phyloP scores from a whole-genome alignment of 2,888 invertebrate genomes.

The Nomada fucata region DNA sequence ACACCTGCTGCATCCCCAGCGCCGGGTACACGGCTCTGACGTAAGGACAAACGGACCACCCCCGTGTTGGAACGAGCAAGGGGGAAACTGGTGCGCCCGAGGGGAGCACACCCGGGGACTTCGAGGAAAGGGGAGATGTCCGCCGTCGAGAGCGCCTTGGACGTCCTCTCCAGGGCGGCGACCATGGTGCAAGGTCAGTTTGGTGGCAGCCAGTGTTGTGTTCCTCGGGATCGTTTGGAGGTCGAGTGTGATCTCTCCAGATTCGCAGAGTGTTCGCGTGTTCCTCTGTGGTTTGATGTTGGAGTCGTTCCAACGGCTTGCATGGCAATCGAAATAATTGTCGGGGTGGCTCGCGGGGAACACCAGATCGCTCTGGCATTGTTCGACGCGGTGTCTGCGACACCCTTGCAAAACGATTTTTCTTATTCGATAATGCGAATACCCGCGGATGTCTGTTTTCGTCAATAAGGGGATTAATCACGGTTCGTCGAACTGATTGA shows the following conservation, averaged over 20 bases:
- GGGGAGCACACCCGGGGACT: not conserved
- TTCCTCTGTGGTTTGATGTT: too few relatives aligned
- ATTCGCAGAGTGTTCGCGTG: too few relatives aligned
- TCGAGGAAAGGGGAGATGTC: slow-evolving; percentile 85
- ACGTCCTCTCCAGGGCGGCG: slow-evolving; percentile 94
- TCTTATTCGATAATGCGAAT: too few relatives aligned
- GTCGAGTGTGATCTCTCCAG: too few relatives aligned
- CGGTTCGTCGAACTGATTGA: slow-evolving; percentile 8
- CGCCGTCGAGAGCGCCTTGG: slow-evolving; percentile 92
- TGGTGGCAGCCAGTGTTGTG: not conserved
- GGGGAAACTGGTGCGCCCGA: slow-evolving; percentile 2
- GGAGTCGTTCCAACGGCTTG: too few relatives aligned
- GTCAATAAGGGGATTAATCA: not conserved
- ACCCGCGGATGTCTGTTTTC: not conserved
- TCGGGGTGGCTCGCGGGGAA: too few relatives aligned
- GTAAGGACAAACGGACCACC: not conserved
- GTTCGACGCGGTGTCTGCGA: too few relatives aligned
- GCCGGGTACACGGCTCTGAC: not conserved
- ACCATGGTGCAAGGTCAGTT: slow-evolving; percentile 92
- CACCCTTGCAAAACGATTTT: too few relatives aligned
- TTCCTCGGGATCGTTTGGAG: not conserved
- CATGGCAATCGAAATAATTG: too few relatives aligned
- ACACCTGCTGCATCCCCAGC: slow-evolving; percentile 30
- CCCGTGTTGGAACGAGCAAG: not conserved
- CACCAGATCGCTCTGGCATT: too few relatives aligned